Evolutionary conservation across 1,140 invertebrate genomes (phyloP).

Genomic region (Drosophila nigromelanica): DNA sequence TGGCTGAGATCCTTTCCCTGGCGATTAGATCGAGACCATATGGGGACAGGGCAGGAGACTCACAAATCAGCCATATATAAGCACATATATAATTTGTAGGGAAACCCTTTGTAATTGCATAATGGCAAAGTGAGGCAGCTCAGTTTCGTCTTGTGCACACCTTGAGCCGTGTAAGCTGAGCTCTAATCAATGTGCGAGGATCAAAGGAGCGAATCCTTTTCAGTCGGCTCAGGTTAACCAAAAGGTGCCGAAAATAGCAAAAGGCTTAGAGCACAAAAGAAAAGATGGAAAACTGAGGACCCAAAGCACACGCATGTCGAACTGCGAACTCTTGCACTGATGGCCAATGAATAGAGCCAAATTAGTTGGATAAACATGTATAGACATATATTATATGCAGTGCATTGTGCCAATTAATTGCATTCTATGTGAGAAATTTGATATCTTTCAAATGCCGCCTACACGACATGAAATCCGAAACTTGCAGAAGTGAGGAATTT

Average conservation of each 20-base stretch:
- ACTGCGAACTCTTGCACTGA: not conserved
- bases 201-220: slow-evolving; percentile 46
- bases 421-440: slow-evolving; percentile 54
- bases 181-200: slow-evolving; percentile 68
- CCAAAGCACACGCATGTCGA: slow-evolving; percentile 72
- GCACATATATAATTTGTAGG: not conserved
- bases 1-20: slow-evolving; percentile 41
- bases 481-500: not conserved
- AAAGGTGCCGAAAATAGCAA: slow-evolving; percentile 81
- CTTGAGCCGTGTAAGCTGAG: slow-evolving; percentile 64
- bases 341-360: slow-evolving; percentile 34
- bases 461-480: slow-evolving; percentile 48
- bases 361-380: slow-evolving; percentile 58
- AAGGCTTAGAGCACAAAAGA: slow-evolving; percentile 54
- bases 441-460: slow-evolving; percentile 39
- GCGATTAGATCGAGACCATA: slow-evolving; percentile 66
- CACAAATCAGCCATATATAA: slow-evolving; percentile 21
- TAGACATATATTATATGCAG: not conserved
- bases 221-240: slow-evolving; percentile 74
- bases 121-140: slow-evolving; percentile 47
- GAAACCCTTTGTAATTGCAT: slow-evolving; percentile 53
- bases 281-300: not conserved
- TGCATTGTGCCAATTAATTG: slow-evolving; percentile 71
- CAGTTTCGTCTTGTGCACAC: slow-evolving; percentile 54
- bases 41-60: slow-evolving; percentile 13